Percentiles rank a stretch among this genome's conserved stretches.
Evolutionary conservation across 2,797 vertebrate genomes (phyloP).

Genomic region (Cyclopterus lumpus): DNA sequence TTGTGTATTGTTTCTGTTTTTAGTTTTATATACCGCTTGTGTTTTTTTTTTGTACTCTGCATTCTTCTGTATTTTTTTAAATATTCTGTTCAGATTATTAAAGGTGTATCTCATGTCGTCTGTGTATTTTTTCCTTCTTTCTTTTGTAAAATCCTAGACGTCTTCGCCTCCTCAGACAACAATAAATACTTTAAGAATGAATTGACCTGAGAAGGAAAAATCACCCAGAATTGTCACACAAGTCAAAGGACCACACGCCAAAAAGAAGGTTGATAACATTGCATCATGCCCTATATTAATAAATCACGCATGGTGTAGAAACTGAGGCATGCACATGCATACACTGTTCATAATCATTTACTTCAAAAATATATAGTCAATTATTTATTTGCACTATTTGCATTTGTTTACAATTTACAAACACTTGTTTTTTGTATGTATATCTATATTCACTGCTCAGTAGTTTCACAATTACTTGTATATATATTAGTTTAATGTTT

Average conservation of each 20-base stretch:
- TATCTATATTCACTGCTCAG: not conserved
- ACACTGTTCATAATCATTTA: not conserved
- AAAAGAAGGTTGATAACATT: not conserved
- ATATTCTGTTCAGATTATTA: too few species aligned
- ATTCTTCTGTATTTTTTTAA: too few species aligned
- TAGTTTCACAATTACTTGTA: not conserved
- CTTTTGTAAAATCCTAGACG: too few species aligned
- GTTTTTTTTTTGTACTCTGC: too few species aligned
- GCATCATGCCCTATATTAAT: not conserved
- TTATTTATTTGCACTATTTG: not conserved
- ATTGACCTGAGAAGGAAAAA: not conserved
- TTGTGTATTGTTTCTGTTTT: too few species aligned
- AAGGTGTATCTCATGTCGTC: too few species aligned
- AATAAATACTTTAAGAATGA: not conserved
- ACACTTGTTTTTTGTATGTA: too few species aligned
- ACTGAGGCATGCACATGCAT: not conserved
- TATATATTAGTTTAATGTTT: fast-evolving
- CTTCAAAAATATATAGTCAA: not conserved
- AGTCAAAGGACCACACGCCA: too few species aligned
- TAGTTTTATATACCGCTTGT: too few species aligned
- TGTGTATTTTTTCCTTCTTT: too few species aligned
- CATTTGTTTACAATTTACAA: not conserved
- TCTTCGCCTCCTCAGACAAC: not conserved
- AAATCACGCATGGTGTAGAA: not conserved
- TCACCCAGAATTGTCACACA: not conserved